These are phyloP conservation scores for Phenganax stokvisi DNA, from an alignment of 92 coral and sea anemone species.

Conservation along the genomic window DNA sequence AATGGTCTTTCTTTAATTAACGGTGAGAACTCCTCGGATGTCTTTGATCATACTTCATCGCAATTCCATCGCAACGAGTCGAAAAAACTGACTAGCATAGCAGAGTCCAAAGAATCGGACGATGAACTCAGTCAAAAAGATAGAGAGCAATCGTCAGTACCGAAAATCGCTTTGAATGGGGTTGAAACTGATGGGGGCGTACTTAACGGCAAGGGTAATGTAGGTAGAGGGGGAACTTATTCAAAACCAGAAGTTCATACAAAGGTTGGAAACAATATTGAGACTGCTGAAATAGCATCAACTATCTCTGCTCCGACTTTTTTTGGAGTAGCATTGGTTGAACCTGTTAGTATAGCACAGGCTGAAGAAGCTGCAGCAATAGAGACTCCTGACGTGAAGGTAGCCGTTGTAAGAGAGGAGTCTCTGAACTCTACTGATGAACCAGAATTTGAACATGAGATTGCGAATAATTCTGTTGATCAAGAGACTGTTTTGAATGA, in stretches of 20 bases:
- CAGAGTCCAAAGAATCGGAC: constrained; percentile 4
- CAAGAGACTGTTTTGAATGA: constrained; percentile 16
- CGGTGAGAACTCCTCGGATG: neutral
- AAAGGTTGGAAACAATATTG: neutral
- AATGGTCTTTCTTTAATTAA: neutral
- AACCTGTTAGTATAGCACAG: constrained; percentile 17
- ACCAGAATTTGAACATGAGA: constrained; percentile 28
- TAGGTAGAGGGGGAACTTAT: neutral
- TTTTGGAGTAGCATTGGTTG: constrained; percentile 12
- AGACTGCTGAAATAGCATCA: neutral
- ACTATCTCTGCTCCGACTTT: constrained; percentile 1
- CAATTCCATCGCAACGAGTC: neutral
- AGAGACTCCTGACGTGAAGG: constrained; percentile 23
- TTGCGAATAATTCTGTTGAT: constrained; percentile 11
- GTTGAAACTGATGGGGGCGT: neutral
- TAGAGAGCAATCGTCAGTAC: neutral
- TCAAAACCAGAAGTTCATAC: neutral
- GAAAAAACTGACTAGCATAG: neutral
- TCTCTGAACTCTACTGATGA: constrained; percentile 26
- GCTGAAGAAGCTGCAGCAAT: neutral
- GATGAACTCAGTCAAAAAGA: neutral
- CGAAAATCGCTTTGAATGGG: neutral
- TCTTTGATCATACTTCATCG: neutral
- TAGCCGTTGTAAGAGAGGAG: constrained; percentile 18
- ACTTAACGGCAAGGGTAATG: neutral